Evolutionary conservation across 2,113 vertebrate species (phyloP).

Genomic region (Mesocricetus auratus): DNA sequence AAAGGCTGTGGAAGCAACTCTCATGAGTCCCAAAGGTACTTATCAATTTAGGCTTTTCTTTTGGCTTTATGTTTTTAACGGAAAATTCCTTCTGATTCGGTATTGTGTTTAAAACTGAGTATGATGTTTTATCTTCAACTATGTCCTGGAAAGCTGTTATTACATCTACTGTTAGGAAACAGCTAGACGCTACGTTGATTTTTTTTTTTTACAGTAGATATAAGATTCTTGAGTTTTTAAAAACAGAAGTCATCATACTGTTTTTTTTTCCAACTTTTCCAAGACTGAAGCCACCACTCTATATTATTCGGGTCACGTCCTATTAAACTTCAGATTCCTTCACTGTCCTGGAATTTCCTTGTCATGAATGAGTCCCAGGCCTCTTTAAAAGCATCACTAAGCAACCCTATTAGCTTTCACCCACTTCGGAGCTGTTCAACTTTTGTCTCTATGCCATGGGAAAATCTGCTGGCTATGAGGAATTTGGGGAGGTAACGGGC

Average conservation of each 20-base stretch:
- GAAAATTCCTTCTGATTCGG: neutral
- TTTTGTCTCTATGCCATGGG: conserved; percentile 79
- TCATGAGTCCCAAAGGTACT: conserved; percentile 98
- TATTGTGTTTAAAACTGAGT: conserved; percentile 35
- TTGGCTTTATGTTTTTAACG: neutral
- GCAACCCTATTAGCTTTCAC: conserved; percentile 67
- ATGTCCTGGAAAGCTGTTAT: conserved; percentile 17
- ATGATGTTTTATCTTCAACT: conserved; percentile 28
- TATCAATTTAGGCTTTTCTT: conserved; percentile 37
- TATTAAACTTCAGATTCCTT: conserved; percentile 64
- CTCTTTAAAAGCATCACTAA: conserved; percentile 68
- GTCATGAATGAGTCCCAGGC: conserved; percentile 62
- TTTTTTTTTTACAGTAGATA: conserved; percentile 58
- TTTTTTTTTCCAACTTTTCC: conserved; percentile 60
- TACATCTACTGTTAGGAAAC: conserved; percentile 48
- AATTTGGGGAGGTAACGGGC: conserved; percentile 64
- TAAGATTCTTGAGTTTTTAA: conserved; percentile 43
- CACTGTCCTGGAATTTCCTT: conserved; percentile 74
- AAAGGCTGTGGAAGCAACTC: conserved; percentile 95
- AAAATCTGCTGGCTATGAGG: conserved; percentile 69
- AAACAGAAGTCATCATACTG: neutral
- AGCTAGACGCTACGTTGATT: conserved; percentile 17
- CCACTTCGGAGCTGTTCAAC: conserved; percentile 67
- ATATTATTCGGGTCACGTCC: conserved; percentile 72
- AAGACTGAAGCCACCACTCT: conserved; percentile 43